Conservation (phyloP, 2,888 invertebrate species). For the Camponotus fellah region DNA sequence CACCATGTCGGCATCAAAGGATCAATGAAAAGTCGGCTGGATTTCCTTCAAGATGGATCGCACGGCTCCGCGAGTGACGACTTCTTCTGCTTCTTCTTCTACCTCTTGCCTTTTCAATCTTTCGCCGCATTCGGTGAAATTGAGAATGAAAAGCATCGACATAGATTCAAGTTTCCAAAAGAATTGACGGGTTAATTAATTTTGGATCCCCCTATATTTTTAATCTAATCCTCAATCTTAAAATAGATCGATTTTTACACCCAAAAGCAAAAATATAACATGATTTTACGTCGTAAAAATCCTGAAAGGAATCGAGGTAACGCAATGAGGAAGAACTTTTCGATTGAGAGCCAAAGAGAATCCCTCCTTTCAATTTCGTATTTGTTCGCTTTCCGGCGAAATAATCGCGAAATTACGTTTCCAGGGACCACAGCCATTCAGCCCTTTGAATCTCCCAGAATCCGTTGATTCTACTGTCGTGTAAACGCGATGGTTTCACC, state of each 20-base stretch:
- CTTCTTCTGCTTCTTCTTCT: conserved; percentile 35
- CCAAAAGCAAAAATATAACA: not conserved
- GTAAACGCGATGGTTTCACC: conserved; percentile 40
- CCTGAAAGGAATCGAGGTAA: not conserved
- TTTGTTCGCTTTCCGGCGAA: conserved; percentile 22
- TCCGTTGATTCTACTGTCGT: conserved; percentile 28
- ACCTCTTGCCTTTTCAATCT: conserved; percentile 45
- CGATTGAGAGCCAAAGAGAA: conserved; percentile 16
- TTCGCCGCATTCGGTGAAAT: not conserved
- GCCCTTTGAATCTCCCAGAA: conserved; percentile 24
- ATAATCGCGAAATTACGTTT: conserved; percentile 46
- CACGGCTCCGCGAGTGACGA: conserved; percentile 36
- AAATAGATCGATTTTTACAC: conserved; percentile 10
- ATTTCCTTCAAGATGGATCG: conserved; percentile 52
- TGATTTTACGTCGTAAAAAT: not conserved
- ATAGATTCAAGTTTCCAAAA: not conserved
- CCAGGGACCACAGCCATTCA: conserved; percentile 17
- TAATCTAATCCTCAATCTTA: not conserved
- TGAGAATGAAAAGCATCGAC: conserved; percentile 37
- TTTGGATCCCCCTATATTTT: not conserved
- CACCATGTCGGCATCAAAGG: conserved; percentile 55
- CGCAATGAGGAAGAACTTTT: not conserved
- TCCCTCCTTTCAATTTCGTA: conserved; percentile 4
- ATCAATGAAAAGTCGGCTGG: conserved; percentile 59
- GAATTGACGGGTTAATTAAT: conserved; percentile 13